These are phyloP conservation scores for Theretra japonica DNA, from an alignment of 2,888 invertebrate species.

Conservation along the genomic window DNA sequence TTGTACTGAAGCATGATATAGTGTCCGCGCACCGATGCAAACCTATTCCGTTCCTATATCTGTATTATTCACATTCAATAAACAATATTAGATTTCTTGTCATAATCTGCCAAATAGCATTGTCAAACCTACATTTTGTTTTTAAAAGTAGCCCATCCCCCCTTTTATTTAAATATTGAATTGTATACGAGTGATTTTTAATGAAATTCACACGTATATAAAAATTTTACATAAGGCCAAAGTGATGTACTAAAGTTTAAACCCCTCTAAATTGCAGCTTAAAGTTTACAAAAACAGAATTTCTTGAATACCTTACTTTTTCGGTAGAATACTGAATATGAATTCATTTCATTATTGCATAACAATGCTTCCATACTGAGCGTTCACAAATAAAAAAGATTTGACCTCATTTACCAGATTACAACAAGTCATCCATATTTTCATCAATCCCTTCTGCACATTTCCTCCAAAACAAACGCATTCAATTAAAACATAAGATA, in stretches of 20 bases:
- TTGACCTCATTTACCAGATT: not conserved
- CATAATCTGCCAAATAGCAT: not conserved
- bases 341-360: too few species aligned
- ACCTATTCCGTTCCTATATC: not conserved
- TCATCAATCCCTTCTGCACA: not conserved
- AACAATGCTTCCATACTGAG: too few species aligned
- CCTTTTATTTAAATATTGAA: not conserved
- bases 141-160: too few species aligned
- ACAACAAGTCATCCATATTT: not conserved
- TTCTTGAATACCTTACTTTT: too few species aligned
- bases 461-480: not conserved
- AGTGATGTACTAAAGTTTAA: too few species aligned
- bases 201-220: too few species aligned
- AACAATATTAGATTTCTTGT: not conserved
- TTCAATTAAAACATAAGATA: not conserved
- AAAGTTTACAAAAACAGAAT: too few species aligned
- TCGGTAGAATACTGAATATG: too few species aligned
- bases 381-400: too few species aligned
- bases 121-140: too few species aligned
- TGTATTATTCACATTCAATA: not conserved
- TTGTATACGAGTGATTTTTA: not conserved
- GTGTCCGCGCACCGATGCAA: conserved; percentile 28
- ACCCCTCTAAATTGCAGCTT: too few species aligned
- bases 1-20: conserved; percentile 63
- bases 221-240: too few species aligned